These are phyloP conservation scores for Temnothorax longispinosus DNA, from an alignment of 1,140 invertebrate species.

Conservation along the genomic window DNA sequence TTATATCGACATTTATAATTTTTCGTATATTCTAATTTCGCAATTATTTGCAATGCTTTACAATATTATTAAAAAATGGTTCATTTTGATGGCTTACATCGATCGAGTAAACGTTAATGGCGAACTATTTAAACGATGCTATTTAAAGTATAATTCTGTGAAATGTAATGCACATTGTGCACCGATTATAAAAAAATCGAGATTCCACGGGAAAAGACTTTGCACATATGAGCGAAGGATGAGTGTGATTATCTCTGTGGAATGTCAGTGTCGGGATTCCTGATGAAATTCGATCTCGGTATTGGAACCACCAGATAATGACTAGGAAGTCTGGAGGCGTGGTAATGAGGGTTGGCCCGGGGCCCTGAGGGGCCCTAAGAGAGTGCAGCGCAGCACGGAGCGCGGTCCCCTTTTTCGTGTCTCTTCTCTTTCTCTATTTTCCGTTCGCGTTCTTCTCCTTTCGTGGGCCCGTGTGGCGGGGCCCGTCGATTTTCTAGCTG, in stretches of 20 bases:
- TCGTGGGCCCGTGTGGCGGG: constrained; percentile 65
- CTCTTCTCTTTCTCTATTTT: constrained; percentile 73
- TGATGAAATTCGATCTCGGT: constrained; percentile 74
- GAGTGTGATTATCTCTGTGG: constrained; percentile 77
- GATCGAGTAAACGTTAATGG: constrained; percentile 11
- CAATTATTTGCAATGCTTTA: background rate
- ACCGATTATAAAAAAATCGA: background rate
- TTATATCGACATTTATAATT: background rate
- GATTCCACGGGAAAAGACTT: constrained; percentile 3
- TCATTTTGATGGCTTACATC: background rate
- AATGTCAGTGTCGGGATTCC: constrained; percentile 86
- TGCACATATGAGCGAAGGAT: constrained; percentile 17
- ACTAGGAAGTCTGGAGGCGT: constrained; percentile 83
- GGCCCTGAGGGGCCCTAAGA: constrained; percentile 37
- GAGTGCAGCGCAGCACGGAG: constrained; percentile 19
- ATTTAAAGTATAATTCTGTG: constrained; percentile 14
- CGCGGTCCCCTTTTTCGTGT: constrained; percentile 54
- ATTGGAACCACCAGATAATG: constrained; percentile 82
- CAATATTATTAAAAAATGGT: background rate
- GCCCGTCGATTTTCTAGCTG: constrained; percentile 67
- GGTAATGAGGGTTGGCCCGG: constrained; percentile 80
- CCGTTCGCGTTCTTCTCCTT: constrained; percentile 52
- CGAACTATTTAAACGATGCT: background rate
- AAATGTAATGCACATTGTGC: constrained; percentile 8
- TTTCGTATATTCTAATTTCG: background rate